Evolutionary conservation across 2,797 vertebrate species (phyloP).

Genomic region (Antrozous pallidus): DNA sequence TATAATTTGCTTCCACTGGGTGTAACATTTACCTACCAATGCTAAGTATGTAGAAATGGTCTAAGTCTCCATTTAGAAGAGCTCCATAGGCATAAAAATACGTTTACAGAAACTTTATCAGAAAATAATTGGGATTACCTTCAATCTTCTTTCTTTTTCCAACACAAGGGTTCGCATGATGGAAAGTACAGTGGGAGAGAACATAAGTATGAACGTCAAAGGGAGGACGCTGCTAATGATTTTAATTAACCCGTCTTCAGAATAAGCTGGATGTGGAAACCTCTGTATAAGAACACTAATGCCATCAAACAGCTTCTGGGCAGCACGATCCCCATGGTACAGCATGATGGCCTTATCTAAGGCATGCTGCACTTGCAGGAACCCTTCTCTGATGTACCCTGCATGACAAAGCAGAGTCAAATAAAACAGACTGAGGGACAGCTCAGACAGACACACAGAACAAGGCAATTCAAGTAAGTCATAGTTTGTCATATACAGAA

Average conservation of each 20-base stretch:
- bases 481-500: background rate
- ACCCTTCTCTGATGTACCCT: conserved; percentile 94
- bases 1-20: background rate
- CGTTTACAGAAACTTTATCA: background rate
- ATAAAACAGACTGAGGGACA: background rate
- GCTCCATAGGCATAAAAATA: background rate
- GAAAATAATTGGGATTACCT: conserved; percentile 82
- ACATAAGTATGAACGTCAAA: conserved; percentile 93
- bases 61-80: background rate
- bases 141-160: conserved; percentile 95
- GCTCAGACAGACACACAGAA: background rate
- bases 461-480: background rate
- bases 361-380: conserved; percentile 90
- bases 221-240: conserved; percentile 93
- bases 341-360: conserved; percentile 92
- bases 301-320: conserved; percentile 78
- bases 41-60: background rate
- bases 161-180: conserved; percentile 90
- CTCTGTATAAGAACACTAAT: conserved; percentile 86
- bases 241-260: conserved; percentile 90
- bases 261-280: conserved; percentile 90
- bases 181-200: conserved; percentile 95
- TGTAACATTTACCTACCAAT: background rate
- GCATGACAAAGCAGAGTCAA: background rate
- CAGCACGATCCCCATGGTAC: conserved; percentile 81